phyloP scores from a whole-genome alignment of 1,140 invertebrate genomes.

The Neodiprion virginianus region DNA sequence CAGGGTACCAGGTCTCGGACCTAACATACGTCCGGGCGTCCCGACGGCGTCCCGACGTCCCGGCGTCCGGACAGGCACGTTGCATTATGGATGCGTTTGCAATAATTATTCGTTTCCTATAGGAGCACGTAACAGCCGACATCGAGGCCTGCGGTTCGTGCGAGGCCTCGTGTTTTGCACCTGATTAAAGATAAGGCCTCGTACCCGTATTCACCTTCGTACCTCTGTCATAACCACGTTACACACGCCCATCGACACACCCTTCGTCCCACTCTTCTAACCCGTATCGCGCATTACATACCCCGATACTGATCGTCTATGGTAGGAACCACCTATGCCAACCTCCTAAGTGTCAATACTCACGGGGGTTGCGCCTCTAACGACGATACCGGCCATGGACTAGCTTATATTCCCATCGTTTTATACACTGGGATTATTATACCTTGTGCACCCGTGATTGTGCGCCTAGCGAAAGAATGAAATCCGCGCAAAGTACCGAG shows the following conservation, averaged over 20 bases:
- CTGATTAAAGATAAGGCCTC: constrained; percentile 33
- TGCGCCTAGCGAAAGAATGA: too few relatives aligned
- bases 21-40: too few relatives aligned
- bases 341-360: too few relatives aligned
- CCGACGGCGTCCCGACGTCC: background rate
- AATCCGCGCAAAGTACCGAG: too few relatives aligned
- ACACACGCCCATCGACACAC: background rate
- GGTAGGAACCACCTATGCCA: too few relatives aligned
- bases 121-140: constrained; percentile 48
- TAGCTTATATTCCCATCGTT: too few relatives aligned
- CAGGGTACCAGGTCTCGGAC: too few relatives aligned
- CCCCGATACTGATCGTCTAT: too few relatives aligned
- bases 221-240: background rate
- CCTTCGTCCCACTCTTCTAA: background rate
- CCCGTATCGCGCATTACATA: background rate
- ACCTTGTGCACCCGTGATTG: too few relatives aligned
- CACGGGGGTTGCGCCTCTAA: too few relatives aligned
- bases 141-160: constrained; percentile 38
- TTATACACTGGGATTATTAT: too few relatives aligned
- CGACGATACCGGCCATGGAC: too few relatives aligned
- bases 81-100: constrained; percentile 49
- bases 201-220: background rate
- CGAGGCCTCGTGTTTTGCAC: constrained; percentile 41
- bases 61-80: constrained; percentile 21
- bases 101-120: constrained; percentile 53